phyloP scores from a whole-genome alignment of 2,888 invertebrate species.

The Watsonalla binaria region DNA sequence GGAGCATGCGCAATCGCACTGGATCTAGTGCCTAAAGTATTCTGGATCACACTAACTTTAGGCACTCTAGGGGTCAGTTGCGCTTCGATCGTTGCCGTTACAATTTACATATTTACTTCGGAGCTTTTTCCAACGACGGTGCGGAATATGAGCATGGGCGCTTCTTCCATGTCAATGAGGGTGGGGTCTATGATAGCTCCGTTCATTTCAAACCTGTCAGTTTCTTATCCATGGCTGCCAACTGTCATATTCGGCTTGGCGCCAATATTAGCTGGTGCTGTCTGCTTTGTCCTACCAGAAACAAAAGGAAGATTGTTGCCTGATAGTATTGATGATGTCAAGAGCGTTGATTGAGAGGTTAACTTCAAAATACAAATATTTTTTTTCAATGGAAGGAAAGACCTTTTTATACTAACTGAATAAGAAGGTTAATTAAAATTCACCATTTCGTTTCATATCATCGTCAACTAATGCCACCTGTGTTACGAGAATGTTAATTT shows the following conservation, averaged over 20 bases:
- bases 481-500: too few relatives aligned
- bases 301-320: slow-evolving; percentile 85
- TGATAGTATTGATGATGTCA: slow-evolving; percentile 86
- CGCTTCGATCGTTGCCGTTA: slow-evolving; percentile 86
- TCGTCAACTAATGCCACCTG: too few relatives aligned
- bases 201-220: slow-evolving; percentile 82
- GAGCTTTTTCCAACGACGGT: slow-evolving; percentile 94
- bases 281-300: slow-evolving; percentile 86
- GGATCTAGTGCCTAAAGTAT: slow-evolving; percentile 70
- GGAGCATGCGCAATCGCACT: slow-evolving; percentile 81
- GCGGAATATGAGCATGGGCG: slow-evolving; percentile 90
- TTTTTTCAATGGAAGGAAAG: too few relatives aligned
- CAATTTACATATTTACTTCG: slow-evolving; percentile 90
- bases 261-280: slow-evolving; percentile 81
- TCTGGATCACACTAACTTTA: slow-evolving; percentile 79
- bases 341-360: slow-evolving; percentile 33
- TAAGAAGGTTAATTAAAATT: too few relatives aligned
- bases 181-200: slow-evolving; percentile 92
- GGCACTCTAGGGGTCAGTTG: slow-evolving; percentile 88
- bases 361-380: too few relatives aligned
- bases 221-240: slow-evolving; percentile 79
- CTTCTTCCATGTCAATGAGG: slow-evolving; percentile 89
- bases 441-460: too few relatives aligned
- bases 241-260: slow-evolving; percentile 84
- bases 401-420: too few relatives aligned